Percentiles rank a stretch among this genome's conserved stretches.
phyloP scores from a whole-genome alignment of 1,140 invertebrate genomes.

The Anoplolepis gracilipes region DNA sequence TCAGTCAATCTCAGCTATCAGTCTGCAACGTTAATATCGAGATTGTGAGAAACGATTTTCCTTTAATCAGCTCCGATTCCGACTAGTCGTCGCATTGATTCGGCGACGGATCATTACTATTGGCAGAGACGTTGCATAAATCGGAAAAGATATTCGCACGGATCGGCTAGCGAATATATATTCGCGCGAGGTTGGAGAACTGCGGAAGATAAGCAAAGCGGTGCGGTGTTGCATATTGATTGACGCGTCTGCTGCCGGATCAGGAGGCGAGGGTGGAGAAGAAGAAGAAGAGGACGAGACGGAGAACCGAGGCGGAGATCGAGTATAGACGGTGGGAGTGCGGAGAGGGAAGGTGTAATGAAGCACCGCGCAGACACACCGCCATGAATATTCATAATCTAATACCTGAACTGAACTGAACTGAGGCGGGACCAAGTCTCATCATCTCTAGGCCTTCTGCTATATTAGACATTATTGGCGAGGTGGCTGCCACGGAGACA shows the following conservation, averaged over 20 bases:
- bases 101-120: slow-evolving; percentile 5
- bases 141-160: slow-evolving; percentile 45
- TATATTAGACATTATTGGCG: slow-evolving; percentile 83
- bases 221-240: slow-evolving; percentile 85
- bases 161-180: slow-evolving; percentile 53
- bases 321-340: slow-evolving; percentile 44
- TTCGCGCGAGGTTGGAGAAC: slow-evolving; percentile 61
- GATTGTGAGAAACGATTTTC: background rate
- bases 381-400: slow-evolving; percentile 87
- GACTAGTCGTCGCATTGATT: slow-evolving; percentile 16
- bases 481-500: slow-evolving; percentile 13
- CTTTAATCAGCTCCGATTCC: slow-evolving; percentile 9
- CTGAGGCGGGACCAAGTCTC: slow-evolving; percentile 84
- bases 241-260: slow-evolving; percentile 79
- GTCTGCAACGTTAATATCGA: slow-evolving; percentile 24
- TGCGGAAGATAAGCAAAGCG: slow-evolving; percentile 84
- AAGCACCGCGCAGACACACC: slow-evolving; percentile 85
- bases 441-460: slow-evolving; percentile 84
- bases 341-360: slow-evolving; percentile 83
- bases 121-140: slow-evolving; percentile 18
- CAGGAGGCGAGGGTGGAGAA: slow-evolving; percentile 70
- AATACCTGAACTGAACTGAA: slow-evolving; percentile 85
- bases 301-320: slow-evolving; percentile 65
- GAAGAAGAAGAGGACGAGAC: slow-evolving; percentile 70
- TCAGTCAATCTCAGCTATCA: slow-evolving; percentile 49